These are phyloP conservation scores for Drosophila subquinaria DNA, from an alignment of 2,888 invertebrate genomes.

Conservation along the genomic window DNA sequence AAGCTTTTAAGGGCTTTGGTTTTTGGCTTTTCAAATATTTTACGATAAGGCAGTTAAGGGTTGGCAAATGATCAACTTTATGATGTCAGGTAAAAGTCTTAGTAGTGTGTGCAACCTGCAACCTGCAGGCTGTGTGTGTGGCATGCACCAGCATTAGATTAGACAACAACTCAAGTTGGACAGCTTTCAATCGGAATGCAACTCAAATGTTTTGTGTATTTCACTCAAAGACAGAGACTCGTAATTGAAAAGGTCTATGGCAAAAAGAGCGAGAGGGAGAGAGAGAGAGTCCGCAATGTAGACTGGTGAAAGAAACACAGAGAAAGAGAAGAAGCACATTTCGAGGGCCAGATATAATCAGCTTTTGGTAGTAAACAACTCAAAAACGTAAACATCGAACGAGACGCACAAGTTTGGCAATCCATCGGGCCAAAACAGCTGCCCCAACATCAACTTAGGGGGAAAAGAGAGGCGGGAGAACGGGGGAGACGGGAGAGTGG, in stretches of 20 bases:
- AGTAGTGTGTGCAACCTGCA: neutral
- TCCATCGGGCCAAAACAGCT: conserved; percentile 38
- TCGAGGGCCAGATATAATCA: conserved; percentile 45
- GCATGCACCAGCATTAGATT: conserved; percentile 8
- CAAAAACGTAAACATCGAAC: conserved; percentile 24
- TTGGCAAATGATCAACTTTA: conserved; percentile 33
- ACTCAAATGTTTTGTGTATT: conserved; percentile 13
- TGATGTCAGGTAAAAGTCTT: conserved; percentile 3
- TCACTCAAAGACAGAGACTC: conserved; percentile 4
- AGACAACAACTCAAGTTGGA: conserved; percentile 2
- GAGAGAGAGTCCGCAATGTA: neutral
- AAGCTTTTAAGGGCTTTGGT: conserved; percentile 18
- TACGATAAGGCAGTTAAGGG: conserved; percentile 8
- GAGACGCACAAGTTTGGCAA: conserved; percentile 42
- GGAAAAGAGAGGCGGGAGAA: neutral
- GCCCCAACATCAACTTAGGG: conserved; percentile 2
- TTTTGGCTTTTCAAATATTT: conserved; percentile 17
- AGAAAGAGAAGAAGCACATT: conserved; percentile 2
- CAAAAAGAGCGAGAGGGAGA: neutral
- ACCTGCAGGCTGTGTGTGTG: conserved; percentile 8
- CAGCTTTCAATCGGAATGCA: conserved; percentile 8
- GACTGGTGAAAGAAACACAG: neutral
- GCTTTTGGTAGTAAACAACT: conserved; percentile 50
- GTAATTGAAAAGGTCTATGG: conserved; percentile 13
- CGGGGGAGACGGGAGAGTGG: neutral